A percentile compares a stretch with the other conserved stretches of the same genome.
Evolutionary conservation across 2,888 invertebrate species (phyloP).

Genomic region (Hypomecis atomaria): DNA sequence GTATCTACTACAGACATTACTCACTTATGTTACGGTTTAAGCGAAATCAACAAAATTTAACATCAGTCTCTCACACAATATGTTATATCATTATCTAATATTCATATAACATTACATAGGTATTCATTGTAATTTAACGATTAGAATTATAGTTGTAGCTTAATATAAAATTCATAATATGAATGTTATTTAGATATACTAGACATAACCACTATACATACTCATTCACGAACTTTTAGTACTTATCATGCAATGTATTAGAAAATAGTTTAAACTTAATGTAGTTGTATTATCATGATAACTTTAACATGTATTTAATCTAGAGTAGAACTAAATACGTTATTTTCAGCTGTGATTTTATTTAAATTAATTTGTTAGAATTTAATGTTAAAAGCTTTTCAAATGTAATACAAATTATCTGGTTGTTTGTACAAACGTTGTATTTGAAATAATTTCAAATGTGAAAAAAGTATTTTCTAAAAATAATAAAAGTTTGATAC

Average conservation of each 20-base stretch:
- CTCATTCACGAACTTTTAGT: slow-evolving; percentile 41
- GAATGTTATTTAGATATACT: slow-evolving; percentile 6
- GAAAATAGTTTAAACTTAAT: slow-evolving; percentile 35
- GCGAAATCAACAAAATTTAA: no score
- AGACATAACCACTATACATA: slow-evolving; percentile 49
- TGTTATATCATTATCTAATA: no score
- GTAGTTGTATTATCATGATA: slow-evolving; percentile 18
- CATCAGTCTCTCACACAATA: no score
- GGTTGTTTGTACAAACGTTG: slow-evolving; percentile 10
- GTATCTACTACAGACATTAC: no score
- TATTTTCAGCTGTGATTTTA: slow-evolving; percentile 50
- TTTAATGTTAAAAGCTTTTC: slow-evolving; percentile 56
- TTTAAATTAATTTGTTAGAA: slow-evolving; percentile 45
- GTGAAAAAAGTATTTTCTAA: neutral
- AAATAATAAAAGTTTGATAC: no score
- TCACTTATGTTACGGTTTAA: no score
- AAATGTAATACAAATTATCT: slow-evolving; percentile 20
- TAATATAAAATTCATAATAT: neutral
- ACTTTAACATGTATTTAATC: slow-evolving; percentile 39
- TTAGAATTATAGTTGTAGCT: slow-evolving; percentile 3
- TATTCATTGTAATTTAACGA: slow-evolving; percentile 2
- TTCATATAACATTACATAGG: no score
- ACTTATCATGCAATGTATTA: slow-evolving; percentile 32
- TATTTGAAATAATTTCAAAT: slow-evolving; percentile 18
- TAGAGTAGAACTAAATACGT: slow-evolving; percentile 47